Base-by-base conservation (phyloP, 2,113 vertebrate species). In the Myxocyprinus asiaticus region DNA sequence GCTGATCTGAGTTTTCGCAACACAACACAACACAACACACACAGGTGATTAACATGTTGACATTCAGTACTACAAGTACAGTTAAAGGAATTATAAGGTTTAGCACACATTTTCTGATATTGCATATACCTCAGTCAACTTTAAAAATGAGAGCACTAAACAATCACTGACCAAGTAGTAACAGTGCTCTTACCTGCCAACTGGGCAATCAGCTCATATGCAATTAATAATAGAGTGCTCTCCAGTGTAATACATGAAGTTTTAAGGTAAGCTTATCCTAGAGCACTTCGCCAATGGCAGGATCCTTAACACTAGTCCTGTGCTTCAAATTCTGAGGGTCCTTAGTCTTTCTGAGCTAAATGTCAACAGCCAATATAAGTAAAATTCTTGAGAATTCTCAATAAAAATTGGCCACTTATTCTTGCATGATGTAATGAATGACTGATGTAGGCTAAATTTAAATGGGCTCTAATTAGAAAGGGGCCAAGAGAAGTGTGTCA, bases 1-100 rank as follows among this genome's bases (percentile, higher is more conserved):
- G 96, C 97, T 0, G 96, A 97, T 89, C 97, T 98, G 91, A 47
- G 53, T 51, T 68, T 47, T 14, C 45, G 76, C 14, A 74, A 6
- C 73, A 79, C 14, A 74, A 6, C 73, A 62, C 48, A 15, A 76
- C 47, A 79, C 33, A 70, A 33, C 0, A 42, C 50, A 83, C 15
- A 76, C n/a, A 55, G 61, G 67, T 42, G 10, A 4, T 67, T 42
- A 48, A 77, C 58, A 59, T 59, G 70, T 58, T 71, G 14, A 67
- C 51, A 61, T 62, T 10, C 10, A 61, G 22, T 33, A 33, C 22
- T 1, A 33, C 22, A 33, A 33, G 22, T 1, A 33, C 22, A 3
- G 22, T 33, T 33, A 33, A 33, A 33, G 22, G 22, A 33, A 33
- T 33, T 33, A 33, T 33, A 33, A 33, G 22, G 22, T 33, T 33